phyloP scores from a whole-genome alignment of 2,113 vertebrate genomes.

The Otus sunia region DNA sequence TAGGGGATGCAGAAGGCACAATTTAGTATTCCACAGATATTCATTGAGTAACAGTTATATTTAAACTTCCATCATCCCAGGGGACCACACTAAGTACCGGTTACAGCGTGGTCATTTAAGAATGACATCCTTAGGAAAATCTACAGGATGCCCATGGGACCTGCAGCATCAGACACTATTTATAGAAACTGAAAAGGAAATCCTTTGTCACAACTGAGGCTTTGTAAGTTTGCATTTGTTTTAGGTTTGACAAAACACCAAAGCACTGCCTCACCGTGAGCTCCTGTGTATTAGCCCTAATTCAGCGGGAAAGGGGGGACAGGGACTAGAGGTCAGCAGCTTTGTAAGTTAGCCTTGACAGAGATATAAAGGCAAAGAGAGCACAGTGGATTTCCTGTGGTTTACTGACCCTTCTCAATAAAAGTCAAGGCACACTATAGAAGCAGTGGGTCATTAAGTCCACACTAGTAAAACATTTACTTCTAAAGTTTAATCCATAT shows the following conservation, averaged over 20 bases:
- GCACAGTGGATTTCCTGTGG: not conserved
- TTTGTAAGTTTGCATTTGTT: not conserved
- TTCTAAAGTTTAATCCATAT: not conserved
- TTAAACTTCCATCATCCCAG: conserved; percentile 3
- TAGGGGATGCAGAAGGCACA: conserved; percentile 7
- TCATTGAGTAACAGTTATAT: conserved; percentile 10
- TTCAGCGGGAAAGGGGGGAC: not conserved
- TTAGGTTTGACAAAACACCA: not conserved
- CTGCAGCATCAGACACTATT: conserved; percentile 22
- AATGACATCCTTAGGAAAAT: conserved; percentile 41
- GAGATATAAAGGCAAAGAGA: not conserved
- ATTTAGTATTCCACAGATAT: not conserved
- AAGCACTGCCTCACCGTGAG: not conserved
- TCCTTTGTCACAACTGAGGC: not conserved
- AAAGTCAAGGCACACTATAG: not conserved
- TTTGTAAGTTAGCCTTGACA: not conserved
- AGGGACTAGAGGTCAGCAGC: not conserved
- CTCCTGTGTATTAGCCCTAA: not conserved
- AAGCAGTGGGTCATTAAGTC: not conserved
- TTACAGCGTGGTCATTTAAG: conserved; percentile 49
- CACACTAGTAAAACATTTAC: not conserved
- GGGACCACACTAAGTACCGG: not conserved
- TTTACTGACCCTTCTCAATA: not conserved
- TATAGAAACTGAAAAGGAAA: conserved; percentile 53
- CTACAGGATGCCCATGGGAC: not conserved